Evolutionary conservation across 2,113 vertebrate genomes (phyloP).

Genomic region (Ictalurus punctatus): DNA sequence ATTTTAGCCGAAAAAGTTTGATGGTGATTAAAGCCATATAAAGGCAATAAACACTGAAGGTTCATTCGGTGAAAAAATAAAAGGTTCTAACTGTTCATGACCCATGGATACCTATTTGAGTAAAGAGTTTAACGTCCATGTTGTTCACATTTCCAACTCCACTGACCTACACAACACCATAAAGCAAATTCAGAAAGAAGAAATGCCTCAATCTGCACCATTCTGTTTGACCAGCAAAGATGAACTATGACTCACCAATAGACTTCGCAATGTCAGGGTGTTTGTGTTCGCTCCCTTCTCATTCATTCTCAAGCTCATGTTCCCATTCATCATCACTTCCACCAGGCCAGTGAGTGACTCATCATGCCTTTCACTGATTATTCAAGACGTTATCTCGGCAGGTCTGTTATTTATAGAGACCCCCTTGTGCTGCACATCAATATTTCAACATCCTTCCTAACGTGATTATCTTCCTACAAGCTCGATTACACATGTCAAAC

Average conservation of each 20-base stretch:
- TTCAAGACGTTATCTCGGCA: constrained; percentile 70
- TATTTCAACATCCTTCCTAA: constrained; percentile 64
- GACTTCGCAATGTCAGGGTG: not conserved
- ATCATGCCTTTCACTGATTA: constrained; percentile 71
- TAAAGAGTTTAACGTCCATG: not conserved
- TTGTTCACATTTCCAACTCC: not conserved
- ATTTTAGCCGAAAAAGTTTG: constrained; percentile 8
- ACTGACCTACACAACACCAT: not conserved
- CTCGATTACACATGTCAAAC: constrained; percentile 49
- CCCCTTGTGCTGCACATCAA: constrained; percentile 55
- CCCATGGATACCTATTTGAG: not conserved
- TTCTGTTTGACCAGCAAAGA: not conserved
- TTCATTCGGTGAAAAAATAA: not conserved
- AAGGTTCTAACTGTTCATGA: not conserved
- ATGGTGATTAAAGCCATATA: constrained; percentile 25
- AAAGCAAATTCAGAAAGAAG: not conserved
- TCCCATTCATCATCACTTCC: constrained; percentile 49
- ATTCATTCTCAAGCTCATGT: constrained; percentile 41
- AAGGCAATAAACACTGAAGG: not conserved
- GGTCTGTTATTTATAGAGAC: constrained; percentile 69
- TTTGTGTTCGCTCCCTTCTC: not conserved
- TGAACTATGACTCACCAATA: not conserved
- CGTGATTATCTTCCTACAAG: constrained; percentile 51
- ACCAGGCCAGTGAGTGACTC: constrained; percentile 69
- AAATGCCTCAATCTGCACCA: not conserved